phyloP scores from a whole-genome alignment of 2,797 vertebrate species.

The Distichodus sexfasciatus region DNA sequence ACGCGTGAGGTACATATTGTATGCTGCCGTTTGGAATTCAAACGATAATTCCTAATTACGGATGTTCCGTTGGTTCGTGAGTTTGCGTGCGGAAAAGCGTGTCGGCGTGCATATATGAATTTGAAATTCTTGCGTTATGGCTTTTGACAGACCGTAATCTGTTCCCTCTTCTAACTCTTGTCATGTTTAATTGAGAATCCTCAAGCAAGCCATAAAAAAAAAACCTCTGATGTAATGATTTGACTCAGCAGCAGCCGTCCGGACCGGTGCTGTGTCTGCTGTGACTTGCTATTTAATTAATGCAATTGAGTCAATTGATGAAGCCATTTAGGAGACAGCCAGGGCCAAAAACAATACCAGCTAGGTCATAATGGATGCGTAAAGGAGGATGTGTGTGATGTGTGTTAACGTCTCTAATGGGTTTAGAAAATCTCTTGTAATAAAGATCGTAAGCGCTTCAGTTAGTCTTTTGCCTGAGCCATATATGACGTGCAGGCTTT shows the following conservation, averaged over 20 bases:
- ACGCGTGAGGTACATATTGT: not conserved
- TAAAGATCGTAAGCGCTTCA: too few relatives aligned
- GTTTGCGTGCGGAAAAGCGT: not conserved
- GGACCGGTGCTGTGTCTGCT: slow-evolving; percentile 27
- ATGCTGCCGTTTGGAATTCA: not conserved
- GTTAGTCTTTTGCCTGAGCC: too few relatives aligned
- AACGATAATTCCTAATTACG: slow-evolving; percentile 20
- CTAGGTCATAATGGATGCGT: slow-evolving; percentile 29
- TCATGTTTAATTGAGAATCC: slow-evolving; percentile 53
- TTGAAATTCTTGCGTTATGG: slow-evolving; percentile 21
- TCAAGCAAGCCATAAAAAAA: slow-evolving; percentile 35
- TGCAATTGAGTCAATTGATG: slow-evolving; percentile 53
- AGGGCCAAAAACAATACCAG: slow-evolving; percentile 27
- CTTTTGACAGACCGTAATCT: slow-evolving; percentile 15
- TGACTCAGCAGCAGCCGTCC: slow-evolving; percentile 32
- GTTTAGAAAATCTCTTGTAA: too few relatives aligned
- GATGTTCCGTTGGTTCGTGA: not conserved
- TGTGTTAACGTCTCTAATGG: slow-evolving; percentile 15
- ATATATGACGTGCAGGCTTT: too few relatives aligned
- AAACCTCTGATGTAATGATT: slow-evolving; percentile 45
- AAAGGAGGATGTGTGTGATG: not conserved
- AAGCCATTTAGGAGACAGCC: slow-evolving; percentile 37
- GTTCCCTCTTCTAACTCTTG: slow-evolving; percentile 38
- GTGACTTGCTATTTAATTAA: slow-evolving; percentile 38
- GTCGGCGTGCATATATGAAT: slow-evolving; percentile 24